Percentiles rank a stretch among this genome's conserved stretches.
Evolutionary conservation across 2,797 vertebrate species (phyloP).

Genomic region (Margarornis squamiger): DNA sequence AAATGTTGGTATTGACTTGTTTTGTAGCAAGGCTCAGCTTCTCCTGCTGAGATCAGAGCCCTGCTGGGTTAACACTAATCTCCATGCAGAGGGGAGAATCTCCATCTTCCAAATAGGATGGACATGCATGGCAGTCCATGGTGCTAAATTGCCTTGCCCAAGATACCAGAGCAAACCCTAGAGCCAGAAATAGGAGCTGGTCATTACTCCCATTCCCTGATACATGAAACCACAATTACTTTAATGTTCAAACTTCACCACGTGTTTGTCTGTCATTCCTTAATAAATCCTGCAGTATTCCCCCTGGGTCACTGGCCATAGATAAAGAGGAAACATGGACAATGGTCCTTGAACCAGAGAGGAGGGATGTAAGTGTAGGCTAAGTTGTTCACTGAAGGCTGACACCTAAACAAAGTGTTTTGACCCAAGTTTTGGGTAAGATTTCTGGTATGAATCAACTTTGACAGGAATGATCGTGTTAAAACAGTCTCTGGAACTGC

Average conservation of each 20-base stretch:
- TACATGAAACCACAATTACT: constrained; percentile 15
- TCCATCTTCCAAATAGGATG: neutral
- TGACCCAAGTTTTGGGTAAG: neutral
- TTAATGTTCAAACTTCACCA: neutral
- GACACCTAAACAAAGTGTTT: neutral
- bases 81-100: neutral
- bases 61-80: neutral
- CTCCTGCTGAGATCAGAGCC: neutral
- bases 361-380: neutral
- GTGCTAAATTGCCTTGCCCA: neutral
- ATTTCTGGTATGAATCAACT: neutral
- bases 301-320: neutral
- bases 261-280: neutral
- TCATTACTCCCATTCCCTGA: neutral
- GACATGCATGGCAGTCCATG: neutral
- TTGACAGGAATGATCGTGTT: neutral
- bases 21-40: neutral
- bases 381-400: neutral
- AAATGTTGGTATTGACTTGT: neutral
- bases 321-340: neutral
- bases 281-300: neutral
- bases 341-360: neutral
- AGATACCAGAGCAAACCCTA: neutral
- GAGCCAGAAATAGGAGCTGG: neutral
- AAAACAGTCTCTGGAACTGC: neutral